phyloP scores from a whole-genome alignment of 2,113 vertebrate genomes.

The Seriola aureovittata region DNA sequence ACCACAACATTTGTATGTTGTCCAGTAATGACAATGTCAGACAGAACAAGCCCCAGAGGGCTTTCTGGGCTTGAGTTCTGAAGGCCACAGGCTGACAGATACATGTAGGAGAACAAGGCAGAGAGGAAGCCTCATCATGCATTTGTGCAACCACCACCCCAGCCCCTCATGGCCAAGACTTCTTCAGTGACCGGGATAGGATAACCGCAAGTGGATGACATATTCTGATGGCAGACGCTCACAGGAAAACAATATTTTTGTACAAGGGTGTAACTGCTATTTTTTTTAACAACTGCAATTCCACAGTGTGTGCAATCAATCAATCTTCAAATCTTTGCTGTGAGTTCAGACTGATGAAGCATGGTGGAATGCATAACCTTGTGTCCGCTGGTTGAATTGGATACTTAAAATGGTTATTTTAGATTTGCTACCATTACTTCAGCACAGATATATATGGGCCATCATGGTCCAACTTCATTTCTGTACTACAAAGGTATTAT shows the following conservation, averaged over 20 bases:
- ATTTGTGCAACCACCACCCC: conserved; percentile 66
- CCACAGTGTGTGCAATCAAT: conserved; percentile 51
- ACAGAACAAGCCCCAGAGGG: conserved; percentile 56
- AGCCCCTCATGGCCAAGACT: conserved; percentile 68
- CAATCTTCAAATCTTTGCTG: conserved; percentile 52
- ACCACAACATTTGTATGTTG: conserved; percentile 73
- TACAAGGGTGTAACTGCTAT: conserved; percentile 61
- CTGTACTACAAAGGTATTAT: neutral
- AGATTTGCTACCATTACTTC: conserved; percentile 35
- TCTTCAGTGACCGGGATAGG: conserved; percentile 71
- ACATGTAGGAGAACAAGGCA: conserved; percentile 68
- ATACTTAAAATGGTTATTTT: conserved; percentile 27
- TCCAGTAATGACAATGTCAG: conserved; percentile 80
- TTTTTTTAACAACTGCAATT: conserved; percentile 55
- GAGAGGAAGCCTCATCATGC: conserved; percentile 67
- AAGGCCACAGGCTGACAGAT: conserved; percentile 77
- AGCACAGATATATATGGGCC: neutral
- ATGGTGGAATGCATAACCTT: conserved; percentile 42
- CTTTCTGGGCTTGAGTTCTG: conserved; percentile 67
- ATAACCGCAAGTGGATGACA: conserved; percentile 75
- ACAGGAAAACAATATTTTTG: conserved; percentile 62
- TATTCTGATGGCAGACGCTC: conserved; percentile 70
- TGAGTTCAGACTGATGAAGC: conserved; percentile 53
- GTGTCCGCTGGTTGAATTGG: conserved; percentile 44
- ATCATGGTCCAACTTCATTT: neutral